These are phyloP conservation scores for Gambusia yucatana DNA, from an alignment of 2,797 vertebrate species.

Conservation along the genomic window DNA sequence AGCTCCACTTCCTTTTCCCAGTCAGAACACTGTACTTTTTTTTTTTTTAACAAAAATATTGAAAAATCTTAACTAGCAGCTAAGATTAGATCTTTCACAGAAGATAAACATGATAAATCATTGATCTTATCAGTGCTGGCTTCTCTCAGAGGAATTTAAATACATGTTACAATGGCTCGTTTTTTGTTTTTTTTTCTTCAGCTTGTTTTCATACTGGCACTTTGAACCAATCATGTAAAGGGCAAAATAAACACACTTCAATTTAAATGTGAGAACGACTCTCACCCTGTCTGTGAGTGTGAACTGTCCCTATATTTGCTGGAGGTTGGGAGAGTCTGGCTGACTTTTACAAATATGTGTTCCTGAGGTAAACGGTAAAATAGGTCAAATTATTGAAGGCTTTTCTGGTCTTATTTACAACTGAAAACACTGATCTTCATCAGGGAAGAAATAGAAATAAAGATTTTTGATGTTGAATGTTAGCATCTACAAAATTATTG, in stretches of 20 bases:
- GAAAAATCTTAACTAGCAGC: background rate
- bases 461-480: background rate
- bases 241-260: background rate
- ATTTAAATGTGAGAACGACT: background rate
- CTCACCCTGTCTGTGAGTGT: slow-evolving; percentile 3
- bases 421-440: background rate
- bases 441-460: background rate
- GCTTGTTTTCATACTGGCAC: background rate
- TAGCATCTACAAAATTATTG: background rate
- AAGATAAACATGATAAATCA: background rate
- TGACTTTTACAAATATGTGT: background rate
- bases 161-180: background rate
- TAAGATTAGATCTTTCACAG: background rate
- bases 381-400: background rate
- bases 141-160: background rate
- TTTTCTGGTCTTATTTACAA: background rate
- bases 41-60: background rate
- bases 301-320: background rate
- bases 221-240: background rate
- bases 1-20: background rate
- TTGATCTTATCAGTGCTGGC: background rate
- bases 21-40: background rate
- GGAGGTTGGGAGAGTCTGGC: background rate
- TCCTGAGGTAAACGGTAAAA: background rate
- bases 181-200: background rate